Evolutionary conservation across 2,113 vertebrate genomes (phyloP).

Genomic region (Onychostruthus taczanowskii): DNA sequence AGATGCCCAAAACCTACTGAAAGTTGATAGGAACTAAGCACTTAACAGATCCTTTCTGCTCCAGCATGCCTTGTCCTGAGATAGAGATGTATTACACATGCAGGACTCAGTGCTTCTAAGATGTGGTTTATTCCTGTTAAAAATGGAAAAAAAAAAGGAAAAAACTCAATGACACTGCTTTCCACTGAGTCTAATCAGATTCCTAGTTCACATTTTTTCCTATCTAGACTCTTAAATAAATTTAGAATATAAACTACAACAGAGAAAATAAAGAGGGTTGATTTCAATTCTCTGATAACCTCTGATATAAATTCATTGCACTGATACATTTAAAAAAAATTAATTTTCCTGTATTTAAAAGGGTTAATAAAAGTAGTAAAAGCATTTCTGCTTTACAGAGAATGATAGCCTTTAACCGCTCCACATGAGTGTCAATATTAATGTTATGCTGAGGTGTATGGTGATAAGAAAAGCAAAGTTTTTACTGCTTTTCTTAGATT

Average conservation of each 20-base stretch:
- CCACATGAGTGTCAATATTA: not conserved
- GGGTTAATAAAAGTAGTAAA: not conserved
- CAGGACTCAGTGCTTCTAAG: not conserved
- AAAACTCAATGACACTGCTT: not conserved
- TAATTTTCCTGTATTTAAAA: not conserved
- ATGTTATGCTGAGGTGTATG: not conserved
- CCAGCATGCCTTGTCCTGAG: not conserved
- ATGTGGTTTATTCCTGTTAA: not conserved
- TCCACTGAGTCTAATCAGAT: not conserved
- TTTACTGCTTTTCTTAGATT: not conserved
- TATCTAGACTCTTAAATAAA: not conserved
- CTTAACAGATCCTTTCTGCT: not conserved
- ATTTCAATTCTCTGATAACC: not conserved
- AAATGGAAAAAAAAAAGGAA: not conserved
- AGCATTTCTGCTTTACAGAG: not conserved
- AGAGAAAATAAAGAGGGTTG: not conserved
- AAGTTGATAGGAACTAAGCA: not conserved
- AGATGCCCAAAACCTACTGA: not conserved
- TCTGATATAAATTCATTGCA: not conserved
- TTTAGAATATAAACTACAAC: not conserved
- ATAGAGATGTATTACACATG: not conserved
- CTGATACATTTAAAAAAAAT: not conserved
- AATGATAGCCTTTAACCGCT: not conserved
- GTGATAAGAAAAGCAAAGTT: not conserved
- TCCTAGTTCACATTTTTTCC: not conserved